A percentile compares a stretch with the other conserved stretches of the same genome.
Evolutionary conservation across 2,113 vertebrate genomes (phyloP).

Genomic region (Mesocricetus auratus): DNA sequence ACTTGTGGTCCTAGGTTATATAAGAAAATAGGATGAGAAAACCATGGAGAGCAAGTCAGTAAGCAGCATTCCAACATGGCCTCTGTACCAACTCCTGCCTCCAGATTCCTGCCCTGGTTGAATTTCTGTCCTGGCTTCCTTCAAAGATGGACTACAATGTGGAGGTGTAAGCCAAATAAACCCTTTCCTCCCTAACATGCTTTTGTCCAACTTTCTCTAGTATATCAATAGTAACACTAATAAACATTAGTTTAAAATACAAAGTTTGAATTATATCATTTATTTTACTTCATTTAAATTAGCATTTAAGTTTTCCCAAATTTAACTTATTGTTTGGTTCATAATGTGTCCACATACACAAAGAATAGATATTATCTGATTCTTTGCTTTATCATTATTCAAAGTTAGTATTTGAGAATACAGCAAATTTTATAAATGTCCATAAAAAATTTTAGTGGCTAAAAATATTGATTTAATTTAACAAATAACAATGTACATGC

Average conservation of each 20-base stretch:
- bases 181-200: background rate
- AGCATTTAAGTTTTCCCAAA: background rate
- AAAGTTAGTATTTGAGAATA: background rate
- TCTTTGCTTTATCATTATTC: background rate
- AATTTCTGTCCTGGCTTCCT: background rate
- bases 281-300: conserved; percentile 10
- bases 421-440: background rate
- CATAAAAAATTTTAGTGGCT: background rate
- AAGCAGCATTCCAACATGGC: background rate
- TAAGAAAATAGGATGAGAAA: background rate
- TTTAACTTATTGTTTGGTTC: background rate
- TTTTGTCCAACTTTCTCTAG: background rate
- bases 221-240: background rate
- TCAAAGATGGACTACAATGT: background rate
- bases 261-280: background rate
- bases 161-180: background rate
- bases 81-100: background rate
- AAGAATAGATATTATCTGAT: background rate
- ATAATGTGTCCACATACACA: background rate
- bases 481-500: background rate
- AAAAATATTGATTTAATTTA: background rate
- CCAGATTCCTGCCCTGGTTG: background rate
- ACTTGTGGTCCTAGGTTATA: background rate
- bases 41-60: background rate
- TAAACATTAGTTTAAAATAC: background rate